Evolutionary conservation across 2,113 vertebrate genomes (phyloP).

Genomic region (Hydrochoerus hydrochaeris): DNA sequence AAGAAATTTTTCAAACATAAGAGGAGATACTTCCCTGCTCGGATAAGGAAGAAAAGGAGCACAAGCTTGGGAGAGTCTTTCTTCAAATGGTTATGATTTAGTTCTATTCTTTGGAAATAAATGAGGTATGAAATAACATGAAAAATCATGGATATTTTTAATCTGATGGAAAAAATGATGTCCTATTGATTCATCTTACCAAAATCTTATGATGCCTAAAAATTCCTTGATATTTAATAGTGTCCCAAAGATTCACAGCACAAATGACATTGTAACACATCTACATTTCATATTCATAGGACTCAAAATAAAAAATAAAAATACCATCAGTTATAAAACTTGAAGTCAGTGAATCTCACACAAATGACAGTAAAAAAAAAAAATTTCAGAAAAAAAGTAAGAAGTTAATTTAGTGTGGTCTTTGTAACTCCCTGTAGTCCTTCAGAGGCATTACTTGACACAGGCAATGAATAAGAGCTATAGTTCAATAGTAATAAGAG

Average conservation of each 20-base stretch:
- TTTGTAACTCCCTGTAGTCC: background rate
- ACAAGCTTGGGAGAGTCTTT: background rate
- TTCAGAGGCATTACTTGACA: background rate
- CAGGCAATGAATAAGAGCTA: background rate
- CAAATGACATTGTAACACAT: background rate
- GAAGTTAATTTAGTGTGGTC: background rate
- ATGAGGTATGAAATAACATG: background rate
- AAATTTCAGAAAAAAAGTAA: background rate
- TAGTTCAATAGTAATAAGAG: background rate
- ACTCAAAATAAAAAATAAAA: background rate
- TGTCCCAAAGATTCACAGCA: background rate
- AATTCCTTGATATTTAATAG: background rate
- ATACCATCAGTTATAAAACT: slow-evolving; percentile 4
- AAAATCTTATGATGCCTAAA: background rate
- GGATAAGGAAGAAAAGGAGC: background rate
- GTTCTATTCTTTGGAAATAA: slow-evolving; percentile 41
- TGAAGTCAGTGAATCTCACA: slow-evolving; percentile 31
- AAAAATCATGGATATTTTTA: background rate
- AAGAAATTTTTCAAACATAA: slow-evolving; percentile 53
- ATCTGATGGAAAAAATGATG: background rate
- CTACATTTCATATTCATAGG: background rate
- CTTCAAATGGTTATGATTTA: background rate
- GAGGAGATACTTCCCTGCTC: background rate
- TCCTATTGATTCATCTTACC: background rate
- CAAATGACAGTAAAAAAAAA: slow-evolving; percentile 24